Evolutionary conservation across 2,113 vertebrate species (phyloP).

Genomic region (Camarhynchus parvulus): DNA sequence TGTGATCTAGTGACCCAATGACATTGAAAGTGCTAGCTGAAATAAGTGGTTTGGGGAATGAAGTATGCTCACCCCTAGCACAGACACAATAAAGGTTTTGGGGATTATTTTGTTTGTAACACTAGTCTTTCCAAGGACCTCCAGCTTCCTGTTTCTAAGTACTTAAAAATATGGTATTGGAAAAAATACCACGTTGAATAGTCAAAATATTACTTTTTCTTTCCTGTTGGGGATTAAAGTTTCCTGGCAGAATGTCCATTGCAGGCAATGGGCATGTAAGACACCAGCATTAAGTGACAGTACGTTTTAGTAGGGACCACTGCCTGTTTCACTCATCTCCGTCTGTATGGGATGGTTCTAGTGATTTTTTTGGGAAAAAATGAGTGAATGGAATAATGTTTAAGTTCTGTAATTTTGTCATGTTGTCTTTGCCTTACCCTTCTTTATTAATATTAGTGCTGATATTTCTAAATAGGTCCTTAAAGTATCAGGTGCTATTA

Average conservation of each 20-base stretch:
- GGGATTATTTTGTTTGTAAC: background rate
- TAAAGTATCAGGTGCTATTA: slow-evolving; percentile 69
- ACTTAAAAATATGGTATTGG: background rate
- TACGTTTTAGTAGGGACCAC: slow-evolving; percentile 31
- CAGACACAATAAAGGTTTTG: background rate
- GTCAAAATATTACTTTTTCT: slow-evolving; percentile 29
- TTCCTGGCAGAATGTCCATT: slow-evolving; percentile 61
- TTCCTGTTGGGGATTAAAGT: slow-evolving; percentile 45
- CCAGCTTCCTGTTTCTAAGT: background rate
- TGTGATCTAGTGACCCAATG: background rate
- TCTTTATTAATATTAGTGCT: slow-evolving; percentile 9
- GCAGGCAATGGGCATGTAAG: slow-evolving; percentile 65
- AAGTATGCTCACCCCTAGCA: background rate
- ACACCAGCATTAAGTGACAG: slow-evolving; percentile 69
- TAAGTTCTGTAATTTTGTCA: slow-evolving; percentile 32
- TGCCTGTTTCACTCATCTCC: slow-evolving; percentile 28
- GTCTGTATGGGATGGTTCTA: slow-evolving; percentile 16
- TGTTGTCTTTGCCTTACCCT: slow-evolving; percentile 45
- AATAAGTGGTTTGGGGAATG: slow-evolving; percentile 4
- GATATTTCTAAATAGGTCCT: slow-evolving; percentile 9
- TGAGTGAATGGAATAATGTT: background rate
- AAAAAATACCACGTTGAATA: background rate
- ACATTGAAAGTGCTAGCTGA: slow-evolving; percentile 11
- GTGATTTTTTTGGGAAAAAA: slow-evolving; percentile 46
- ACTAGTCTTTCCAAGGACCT: slow-evolving; percentile 31